These are phyloP conservation scores for Phrynocephalus versicolor DNA, from an alignment of 2,113 vertebrate genomes.

Conservation along the genomic window DNA sequence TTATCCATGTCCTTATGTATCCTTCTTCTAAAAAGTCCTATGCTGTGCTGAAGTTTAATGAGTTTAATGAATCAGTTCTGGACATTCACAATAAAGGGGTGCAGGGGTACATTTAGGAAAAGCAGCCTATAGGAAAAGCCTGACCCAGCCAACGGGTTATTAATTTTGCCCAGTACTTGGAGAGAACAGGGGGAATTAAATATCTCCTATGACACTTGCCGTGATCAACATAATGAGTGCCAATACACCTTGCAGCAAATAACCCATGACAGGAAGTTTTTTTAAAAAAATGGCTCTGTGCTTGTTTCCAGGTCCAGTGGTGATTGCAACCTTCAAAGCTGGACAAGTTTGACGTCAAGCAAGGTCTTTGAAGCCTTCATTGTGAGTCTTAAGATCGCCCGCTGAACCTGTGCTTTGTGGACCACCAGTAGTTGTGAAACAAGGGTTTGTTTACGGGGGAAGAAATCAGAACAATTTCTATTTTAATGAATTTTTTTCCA, in stretches of 20 bases:
- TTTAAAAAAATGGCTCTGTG: not conserved
- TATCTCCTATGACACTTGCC: not conserved
- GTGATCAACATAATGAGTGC: not conserved
- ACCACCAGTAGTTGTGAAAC: not conserved
- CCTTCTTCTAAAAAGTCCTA: not conserved
- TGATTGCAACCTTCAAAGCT: not conserved
- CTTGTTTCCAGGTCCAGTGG: not conserved
- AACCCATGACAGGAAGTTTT: not conserved
- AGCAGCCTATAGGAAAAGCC: not conserved
- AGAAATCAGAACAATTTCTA: too few species aligned
- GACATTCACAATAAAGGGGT: not conserved
- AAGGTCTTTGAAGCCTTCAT: not conserved
- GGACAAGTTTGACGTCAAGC: not conserved
- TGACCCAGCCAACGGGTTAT: not conserved
- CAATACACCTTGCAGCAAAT: not conserved
- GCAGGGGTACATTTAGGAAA: not conserved
- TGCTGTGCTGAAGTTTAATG: not conserved
- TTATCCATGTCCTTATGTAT: constrained; percentile 6
- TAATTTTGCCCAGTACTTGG: not conserved
- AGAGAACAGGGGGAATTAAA: not conserved
- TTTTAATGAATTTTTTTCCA: too few species aligned
- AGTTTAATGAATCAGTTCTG: not conserved
- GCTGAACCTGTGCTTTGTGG: not conserved
- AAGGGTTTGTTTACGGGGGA: not conserved
- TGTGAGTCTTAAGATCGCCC: not conserved